Base-by-base conservation (phyloP, 1,140 invertebrate species). In the Condylostylus longicornis region DNA sequence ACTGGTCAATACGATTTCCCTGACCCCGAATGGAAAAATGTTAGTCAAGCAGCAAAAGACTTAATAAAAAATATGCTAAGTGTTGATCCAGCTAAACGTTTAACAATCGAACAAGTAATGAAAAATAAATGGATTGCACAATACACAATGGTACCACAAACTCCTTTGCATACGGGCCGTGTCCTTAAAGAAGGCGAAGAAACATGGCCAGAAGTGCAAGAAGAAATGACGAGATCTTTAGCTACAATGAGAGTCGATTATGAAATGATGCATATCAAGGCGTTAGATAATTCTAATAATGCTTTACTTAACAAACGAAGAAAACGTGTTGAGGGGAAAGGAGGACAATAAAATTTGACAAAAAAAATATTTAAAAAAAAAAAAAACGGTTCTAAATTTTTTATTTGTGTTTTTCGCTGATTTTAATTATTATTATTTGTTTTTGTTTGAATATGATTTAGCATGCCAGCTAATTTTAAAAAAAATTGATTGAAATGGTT, bases 1-100 rank as follows among this genome's bases (percentile, higher is more conserved):
- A 77, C 87, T 32, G 94, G 94, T 5, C 88, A 97, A 57, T 98
- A 95, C 59, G 88, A 93, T 50, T 98, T 98, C 60, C 90, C 93
- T 0, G 76, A 82, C 47, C 86, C 90, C 1, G 95, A 98, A 63
- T 98, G 94, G 94, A 75, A 79, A 37, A 79, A 86, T 53, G 91
- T 98, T 1, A 95, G 89, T 28, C 67, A 77, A 39, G 85, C 91
- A 61, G 91, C 94, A 1, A 96, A 97, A 65, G 86, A 93, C 58
- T 69, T 98, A 25, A 98, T 98, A 42, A 75, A 77, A 49, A 82
- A 82, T 21, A 86, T 98, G 75, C 66, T 98, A 2, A 85, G 81
- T 44, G 93, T 94, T 10, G 85, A 97, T 61, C 89, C 94, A 7
- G 77, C 77, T 5, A 76, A 93, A 51, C 69, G 95, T 45, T 63